Percentiles rank a stretch among this genome's conserved stretches.
Evolutionary conservation across 2,113 vertebrate species (phyloP).

Genomic region (Bubo scandiacus): DNA sequence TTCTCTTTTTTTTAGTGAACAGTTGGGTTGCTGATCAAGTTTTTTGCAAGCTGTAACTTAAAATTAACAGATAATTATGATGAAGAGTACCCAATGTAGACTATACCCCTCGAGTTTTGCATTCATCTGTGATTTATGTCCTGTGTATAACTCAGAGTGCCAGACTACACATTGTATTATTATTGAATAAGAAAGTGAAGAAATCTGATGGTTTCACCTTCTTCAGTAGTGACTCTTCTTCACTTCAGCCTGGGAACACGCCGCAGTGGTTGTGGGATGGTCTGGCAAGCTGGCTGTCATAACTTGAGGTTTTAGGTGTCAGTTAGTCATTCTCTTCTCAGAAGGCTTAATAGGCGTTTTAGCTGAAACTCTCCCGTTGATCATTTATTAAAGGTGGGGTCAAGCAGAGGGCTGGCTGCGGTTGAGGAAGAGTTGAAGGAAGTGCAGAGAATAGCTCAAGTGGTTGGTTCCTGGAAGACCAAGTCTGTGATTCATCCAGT

Average conservation of each 20-base stretch:
- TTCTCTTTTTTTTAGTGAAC: neutral
- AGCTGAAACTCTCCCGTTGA: neutral
- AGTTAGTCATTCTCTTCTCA: neutral
- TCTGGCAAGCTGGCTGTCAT: neutral
- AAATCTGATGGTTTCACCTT: neutral
- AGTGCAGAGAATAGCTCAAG: conserved; percentile 10
- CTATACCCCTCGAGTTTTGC: neutral
- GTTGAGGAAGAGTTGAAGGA: conserved; percentile 31
- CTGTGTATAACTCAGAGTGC: neutral
- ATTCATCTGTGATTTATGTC: neutral
- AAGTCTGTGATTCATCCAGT: conserved; percentile 37
- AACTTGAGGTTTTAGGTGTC: neutral
- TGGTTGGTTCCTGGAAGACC: conserved; percentile 39
- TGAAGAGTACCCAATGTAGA: neutral
- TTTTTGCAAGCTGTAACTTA: neutral
- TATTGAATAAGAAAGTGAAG: neutral
- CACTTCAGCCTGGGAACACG: neutral
- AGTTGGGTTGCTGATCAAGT: neutral
- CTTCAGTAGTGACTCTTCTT: neutral
- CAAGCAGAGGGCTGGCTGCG: conserved; percentile 26
- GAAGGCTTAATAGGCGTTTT: neutral
- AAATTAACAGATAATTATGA: neutral
- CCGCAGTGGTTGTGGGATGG: neutral
- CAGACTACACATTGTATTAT: neutral
- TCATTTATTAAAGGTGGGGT: neutral